These are phyloP conservation scores for Percopsis transmontana DNA, from an alignment of 2,113 vertebrate genomes.

Conservation along the genomic window DNA sequence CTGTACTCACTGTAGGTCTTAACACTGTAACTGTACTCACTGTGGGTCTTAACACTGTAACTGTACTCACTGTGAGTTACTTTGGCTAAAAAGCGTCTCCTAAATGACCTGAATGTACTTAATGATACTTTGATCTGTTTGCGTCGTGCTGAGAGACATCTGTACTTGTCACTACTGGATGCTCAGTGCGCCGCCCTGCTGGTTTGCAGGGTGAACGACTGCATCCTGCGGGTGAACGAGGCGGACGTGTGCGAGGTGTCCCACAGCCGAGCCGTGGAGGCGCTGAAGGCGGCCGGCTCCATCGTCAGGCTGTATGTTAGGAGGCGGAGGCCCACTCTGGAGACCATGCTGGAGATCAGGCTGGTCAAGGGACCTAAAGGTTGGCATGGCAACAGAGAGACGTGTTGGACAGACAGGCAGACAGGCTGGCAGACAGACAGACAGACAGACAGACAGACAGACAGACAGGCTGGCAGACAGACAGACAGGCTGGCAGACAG, in stretches of 20 bases:
- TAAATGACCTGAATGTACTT: too few species aligned
- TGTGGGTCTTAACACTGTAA: too few species aligned
- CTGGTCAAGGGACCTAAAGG: slow-evolving; percentile 97
- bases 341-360: slow-evolving; percentile 95
- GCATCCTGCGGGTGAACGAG: slow-evolving; percentile 95
- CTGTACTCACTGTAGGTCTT: too few species aligned
- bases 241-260: slow-evolving; percentile 91
- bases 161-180: too few species aligned
- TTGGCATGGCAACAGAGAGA: slow-evolving; percentile 42
- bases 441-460: too few species aligned
- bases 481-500: too few species aligned
- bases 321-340: slow-evolving; percentile 90
- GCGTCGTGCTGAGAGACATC: too few species aligned
- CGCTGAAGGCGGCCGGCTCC: slow-evolving; percentile 92
- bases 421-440: not conserved
- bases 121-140: too few species aligned
- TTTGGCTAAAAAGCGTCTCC: too few species aligned
- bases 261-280: slow-evolving; percentile 94
- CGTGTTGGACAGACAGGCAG: not conserved
- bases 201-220: slow-evolving; percentile 90
- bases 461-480: not conserved
- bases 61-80: too few species aligned
- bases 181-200: too few species aligned
- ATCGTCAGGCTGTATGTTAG: slow-evolving; percentile 92
- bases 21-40: too few species aligned